A percentile compares a stretch with the other conserved stretches of the same genome.
These are phyloP conservation scores for Magallana nippona DNA, from an alignment of 2,888 invertebrate species.

Conservation along the genomic window DNA sequence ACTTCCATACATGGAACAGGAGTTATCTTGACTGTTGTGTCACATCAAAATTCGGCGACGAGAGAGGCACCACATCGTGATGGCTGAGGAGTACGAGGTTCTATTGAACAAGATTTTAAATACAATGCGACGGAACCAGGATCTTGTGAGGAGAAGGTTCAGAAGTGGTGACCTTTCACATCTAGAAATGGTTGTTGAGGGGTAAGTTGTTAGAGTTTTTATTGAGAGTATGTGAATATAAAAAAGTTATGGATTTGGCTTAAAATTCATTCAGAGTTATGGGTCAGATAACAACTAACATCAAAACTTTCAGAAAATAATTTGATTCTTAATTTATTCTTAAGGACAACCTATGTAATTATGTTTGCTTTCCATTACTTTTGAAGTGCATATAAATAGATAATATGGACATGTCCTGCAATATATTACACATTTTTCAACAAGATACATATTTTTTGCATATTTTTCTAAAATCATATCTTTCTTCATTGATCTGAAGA, in stretches of 20 bases:
- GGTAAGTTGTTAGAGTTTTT: constrained; percentile 82
- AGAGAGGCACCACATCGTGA: constrained; percentile 93
- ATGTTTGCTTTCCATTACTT: too few relatives aligned
- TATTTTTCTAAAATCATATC: too few relatives aligned
- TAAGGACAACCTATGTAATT: too few relatives aligned
- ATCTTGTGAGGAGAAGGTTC: constrained; percentile 81
- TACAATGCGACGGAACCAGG: constrained; percentile 88
- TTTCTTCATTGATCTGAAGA: too few relatives aligned
- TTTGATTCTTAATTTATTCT: too few relatives aligned
- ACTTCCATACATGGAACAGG: constrained; percentile 73
- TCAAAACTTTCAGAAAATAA: too few relatives aligned
- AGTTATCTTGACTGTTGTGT: constrained; percentile 89
- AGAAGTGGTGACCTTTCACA: constrained; percentile 87
- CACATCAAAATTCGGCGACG: constrained; percentile 88
- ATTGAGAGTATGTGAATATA: neutral
- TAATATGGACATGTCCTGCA: too few relatives aligned
- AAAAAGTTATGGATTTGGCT: neutral
- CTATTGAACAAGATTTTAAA: constrained; percentile 92
- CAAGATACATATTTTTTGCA: too few relatives aligned
- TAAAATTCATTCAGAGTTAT: too few relatives aligned
- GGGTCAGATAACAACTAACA: too few relatives aligned
- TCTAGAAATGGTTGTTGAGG: constrained; percentile 92
- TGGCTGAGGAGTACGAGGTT: constrained; percentile 91
- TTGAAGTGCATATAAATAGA: too few relatives aligned
- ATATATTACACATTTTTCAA: too few relatives aligned